Percentiles rank a stretch among this genome's conserved stretches.
phyloP scores from a whole-genome alignment of 2,888 invertebrate species.

The Ectemnius cavifrons region DNA sequence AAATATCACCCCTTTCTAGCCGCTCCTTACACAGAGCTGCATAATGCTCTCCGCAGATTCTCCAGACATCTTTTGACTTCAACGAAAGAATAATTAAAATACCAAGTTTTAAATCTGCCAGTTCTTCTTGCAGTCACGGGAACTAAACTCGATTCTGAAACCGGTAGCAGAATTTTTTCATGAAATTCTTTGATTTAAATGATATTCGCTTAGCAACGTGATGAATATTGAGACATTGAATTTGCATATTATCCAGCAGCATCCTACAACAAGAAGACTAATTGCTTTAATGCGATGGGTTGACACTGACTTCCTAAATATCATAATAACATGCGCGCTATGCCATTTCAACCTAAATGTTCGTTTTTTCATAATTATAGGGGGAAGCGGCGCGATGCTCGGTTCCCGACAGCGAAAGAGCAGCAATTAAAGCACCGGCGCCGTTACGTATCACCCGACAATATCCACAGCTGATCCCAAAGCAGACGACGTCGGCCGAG shows the following conservation, averaged over 20 bases:
- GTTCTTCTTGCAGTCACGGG: too few relatives aligned
- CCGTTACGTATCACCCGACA: not conserved
- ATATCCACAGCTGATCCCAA: not conserved
- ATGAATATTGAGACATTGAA: not conserved
- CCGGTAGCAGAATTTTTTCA: not conserved
- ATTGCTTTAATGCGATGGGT: not conserved
- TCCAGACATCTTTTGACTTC: slow-evolving; percentile 37
- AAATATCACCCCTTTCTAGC: slow-evolving; percentile 64
- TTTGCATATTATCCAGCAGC: not conserved
- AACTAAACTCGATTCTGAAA: too few relatives aligned
- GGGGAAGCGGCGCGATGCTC: not conserved
- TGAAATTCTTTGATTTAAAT: not conserved
- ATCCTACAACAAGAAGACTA: not conserved
- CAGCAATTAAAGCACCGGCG: not conserved
- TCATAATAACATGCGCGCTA: not conserved
- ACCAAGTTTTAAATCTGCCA: too few relatives aligned
- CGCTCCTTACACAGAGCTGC: slow-evolving; percentile 46
- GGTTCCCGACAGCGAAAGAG: not conserved
- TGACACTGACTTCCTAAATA: not conserved
- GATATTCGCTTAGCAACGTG: not conserved
- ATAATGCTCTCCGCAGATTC: slow-evolving; percentile 65
- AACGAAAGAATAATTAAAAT: slow-evolving; percentile 29
- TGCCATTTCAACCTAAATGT: not conserved
- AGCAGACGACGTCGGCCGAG: not conserved
- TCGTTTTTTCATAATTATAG: not conserved